Evolutionary conservation across 92 coral and sea anemone genomes (phyloP).

Genomic region (Nematostella vectensis): DNA sequence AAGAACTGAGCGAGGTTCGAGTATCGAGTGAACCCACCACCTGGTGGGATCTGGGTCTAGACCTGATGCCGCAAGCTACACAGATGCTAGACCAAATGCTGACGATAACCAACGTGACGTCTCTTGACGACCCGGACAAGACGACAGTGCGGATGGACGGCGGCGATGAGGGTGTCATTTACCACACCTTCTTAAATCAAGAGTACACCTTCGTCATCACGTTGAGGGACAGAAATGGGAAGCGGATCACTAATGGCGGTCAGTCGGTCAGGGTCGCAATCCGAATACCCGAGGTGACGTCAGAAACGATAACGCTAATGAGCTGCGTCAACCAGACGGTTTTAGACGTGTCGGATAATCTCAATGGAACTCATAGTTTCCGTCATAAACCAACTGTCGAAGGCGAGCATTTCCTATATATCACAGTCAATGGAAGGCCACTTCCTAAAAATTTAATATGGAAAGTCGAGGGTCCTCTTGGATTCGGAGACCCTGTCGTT

Average conservation of each 20-base stretch:
- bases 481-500: constrained; percentile 12
- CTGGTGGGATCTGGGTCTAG: background rate
- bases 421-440: constrained; percentile 12
- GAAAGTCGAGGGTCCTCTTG: constrained; percentile 17
- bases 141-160: constrained; percentile 12
- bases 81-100: background rate
- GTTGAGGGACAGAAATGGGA: constrained; percentile 14
- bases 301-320: too few relatives aligned
- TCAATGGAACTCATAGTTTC: constrained; percentile 20
- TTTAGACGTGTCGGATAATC: constrained; percentile 11
- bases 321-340: too few relatives aligned
- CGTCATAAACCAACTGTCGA: constrained; percentile 8
- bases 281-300: constrained; percentile 10
- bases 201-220: constrained; percentile 10
- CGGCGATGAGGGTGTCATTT: constrained; percentile 22
- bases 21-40: background rate
- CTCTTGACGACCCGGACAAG: constrained; percentile 6
- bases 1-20: constrained; percentile 9
- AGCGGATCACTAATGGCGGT: background rate
- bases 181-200: constrained; percentile 25
- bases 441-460: constrained; percentile 15
- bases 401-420: constrained; percentile 10
- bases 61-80: background rate
- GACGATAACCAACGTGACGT: background rate
- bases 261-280: constrained; percentile 16